Evolutionary conservation across 2,797 vertebrate genomes (phyloP).

Genomic region (Hoplostethus mediterraneus): DNA sequence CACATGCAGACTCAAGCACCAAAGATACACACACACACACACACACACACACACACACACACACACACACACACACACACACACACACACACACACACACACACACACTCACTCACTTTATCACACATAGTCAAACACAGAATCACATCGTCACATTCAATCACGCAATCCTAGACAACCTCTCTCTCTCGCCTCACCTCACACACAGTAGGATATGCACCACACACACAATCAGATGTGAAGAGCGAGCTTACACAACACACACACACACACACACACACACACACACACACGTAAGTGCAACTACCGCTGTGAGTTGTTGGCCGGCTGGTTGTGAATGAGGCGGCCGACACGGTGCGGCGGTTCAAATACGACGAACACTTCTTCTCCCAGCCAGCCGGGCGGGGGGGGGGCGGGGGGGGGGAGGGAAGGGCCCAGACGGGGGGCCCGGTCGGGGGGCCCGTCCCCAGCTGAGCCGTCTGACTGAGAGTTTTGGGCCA

Average conservation of each 20-base stretch:
- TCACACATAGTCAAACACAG: conserved; percentile 14
- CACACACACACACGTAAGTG: conserved; percentile 1
- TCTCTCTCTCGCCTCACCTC: conserved; percentile 10
- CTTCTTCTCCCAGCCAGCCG: conserved; percentile 42
- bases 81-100: not conserved
- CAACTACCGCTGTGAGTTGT: conserved; percentile 23
- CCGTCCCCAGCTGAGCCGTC: conserved; percentile 71
- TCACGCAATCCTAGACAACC: conserved; percentile 13
- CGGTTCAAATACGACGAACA: conserved; percentile 70
- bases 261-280: not conserved
- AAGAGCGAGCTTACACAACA: not conserved
- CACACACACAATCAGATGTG: conserved; percentile 1
- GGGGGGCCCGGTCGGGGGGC: conserved; percentile 38
- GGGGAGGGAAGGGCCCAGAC: too few relatives aligned
- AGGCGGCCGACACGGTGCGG: conserved; percentile 55
- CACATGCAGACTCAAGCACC: conserved; percentile 18
- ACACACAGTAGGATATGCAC: not conserved
- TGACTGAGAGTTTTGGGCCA: conserved; percentile 84
- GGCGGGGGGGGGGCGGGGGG: conserved; percentile 42
- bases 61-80: not conserved
- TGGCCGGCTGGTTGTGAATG: conserved; percentile 49
- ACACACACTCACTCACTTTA: conserved; percentile 6
- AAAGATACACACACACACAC: not conserved
- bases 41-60: not conserved
- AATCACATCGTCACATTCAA: conserved; percentile 24